Percentiles rank a stretch among this genome's conserved stretches.
phyloP scores from a whole-genome alignment of 2,113 vertebrate genomes.

The Odobenus rosmarus region DNA sequence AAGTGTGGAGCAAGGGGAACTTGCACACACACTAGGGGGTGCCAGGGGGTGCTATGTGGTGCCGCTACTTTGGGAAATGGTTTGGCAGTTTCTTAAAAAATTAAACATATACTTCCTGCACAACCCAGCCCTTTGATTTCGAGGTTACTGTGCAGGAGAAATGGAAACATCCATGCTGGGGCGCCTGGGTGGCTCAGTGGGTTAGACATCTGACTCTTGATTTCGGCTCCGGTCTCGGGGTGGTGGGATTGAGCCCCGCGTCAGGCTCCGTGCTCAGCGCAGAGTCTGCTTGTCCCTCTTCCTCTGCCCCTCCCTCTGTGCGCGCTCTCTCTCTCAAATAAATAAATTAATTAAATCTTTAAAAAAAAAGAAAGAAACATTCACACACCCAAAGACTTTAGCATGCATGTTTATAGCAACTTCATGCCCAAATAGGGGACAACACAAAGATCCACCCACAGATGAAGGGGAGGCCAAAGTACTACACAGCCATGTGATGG shows the following conservation, averaged over 20 bases:
- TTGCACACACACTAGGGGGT: rapidly evolving
- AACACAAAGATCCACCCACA: rapidly evolving
- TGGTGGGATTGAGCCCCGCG: neutral
- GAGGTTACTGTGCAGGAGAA: neutral
- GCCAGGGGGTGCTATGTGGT: rapidly evolving
- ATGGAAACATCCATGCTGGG: rapidly evolving
- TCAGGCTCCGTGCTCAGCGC: neutral
- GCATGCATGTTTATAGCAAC: rapidly evolving
- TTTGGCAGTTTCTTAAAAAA: neutral
- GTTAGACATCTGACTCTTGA: neutral
- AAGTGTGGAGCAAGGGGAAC: neutral
- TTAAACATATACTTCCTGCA: no score
- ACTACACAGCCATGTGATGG: rapidly evolving
- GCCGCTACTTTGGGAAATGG: neutral
- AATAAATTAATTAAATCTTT: neutral
- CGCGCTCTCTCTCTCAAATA: neutral
- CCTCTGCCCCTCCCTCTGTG: neutral
- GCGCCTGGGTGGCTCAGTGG: neutral
- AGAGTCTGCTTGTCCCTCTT: neutral
- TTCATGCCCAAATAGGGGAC: neutral
- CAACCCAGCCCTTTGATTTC: neutral
- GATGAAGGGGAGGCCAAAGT: neutral
- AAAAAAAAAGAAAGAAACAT: neutral
- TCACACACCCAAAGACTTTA: no score
- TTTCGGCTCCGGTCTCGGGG: neutral